Evolutionary conservation across 2,797 vertebrate genomes (phyloP).

Genomic region (Moxostoma hubbsi): DNA sequence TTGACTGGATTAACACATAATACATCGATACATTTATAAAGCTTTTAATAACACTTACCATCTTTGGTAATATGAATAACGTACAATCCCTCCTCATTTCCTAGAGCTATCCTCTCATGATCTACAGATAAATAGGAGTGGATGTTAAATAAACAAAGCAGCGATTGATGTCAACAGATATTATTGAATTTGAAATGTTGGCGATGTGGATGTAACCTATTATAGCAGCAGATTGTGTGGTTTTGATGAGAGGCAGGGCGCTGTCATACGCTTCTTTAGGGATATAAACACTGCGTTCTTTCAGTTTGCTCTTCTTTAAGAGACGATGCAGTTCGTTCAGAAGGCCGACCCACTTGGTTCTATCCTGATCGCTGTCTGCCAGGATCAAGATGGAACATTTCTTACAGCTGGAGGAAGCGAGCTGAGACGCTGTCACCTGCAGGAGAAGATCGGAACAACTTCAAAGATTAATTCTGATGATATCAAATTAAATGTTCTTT

Average conservation of each 20-base stretch:
- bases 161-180: too few species aligned
- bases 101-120: constrained; percentile 96
- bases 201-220: constrained; percentile 49
- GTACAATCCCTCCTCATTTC: constrained; percentile 97
- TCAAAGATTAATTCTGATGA: too few species aligned
- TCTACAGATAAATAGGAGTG: constrained; percentile 73
- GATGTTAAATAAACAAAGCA: constrained; percentile 7
- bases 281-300: constrained; percentile 94
- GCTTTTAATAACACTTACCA: constrained; percentile 77
- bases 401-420: constrained; percentile 86
- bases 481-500: too few species aligned
- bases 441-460: constrained; percentile 3
- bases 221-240: constrained; percentile 89
- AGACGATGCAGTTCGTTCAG: constrained; percentile 94
- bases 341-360: constrained; percentile 95
- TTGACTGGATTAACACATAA: background rate
- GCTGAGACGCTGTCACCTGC: constrained; percentile 94
- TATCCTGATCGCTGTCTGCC: constrained; percentile 93
- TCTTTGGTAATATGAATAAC: constrained; percentile 98
- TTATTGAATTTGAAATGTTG: background rate
- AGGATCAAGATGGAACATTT: constrained; percentile 95
- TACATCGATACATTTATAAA: background rate
- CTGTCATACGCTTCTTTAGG: constrained; percentile 98
- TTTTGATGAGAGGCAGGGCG: constrained; percentile 97
- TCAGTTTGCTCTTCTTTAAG: constrained; percentile 97